Conservation (phyloP, 1,140 invertebrate species). For the Bathynomus jamesi region DNA sequence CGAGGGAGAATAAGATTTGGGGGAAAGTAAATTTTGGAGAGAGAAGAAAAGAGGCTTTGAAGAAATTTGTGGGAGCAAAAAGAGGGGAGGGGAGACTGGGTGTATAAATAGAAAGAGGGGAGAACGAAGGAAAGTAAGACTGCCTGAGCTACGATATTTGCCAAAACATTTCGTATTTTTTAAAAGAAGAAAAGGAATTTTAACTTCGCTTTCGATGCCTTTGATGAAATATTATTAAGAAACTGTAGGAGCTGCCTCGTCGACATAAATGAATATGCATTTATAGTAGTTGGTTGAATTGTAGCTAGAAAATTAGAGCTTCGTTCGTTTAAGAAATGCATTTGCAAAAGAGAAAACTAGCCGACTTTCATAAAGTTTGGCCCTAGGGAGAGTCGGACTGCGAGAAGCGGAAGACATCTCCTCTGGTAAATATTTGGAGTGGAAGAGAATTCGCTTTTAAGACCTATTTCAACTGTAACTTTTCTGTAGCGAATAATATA, state of each 20-base stretch:
- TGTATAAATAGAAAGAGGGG: background rate
- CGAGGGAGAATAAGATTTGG: background rate
- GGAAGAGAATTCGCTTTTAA: background rate
- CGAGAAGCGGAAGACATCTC: background rate
- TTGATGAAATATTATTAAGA: background rate
- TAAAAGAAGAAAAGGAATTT: background rate
- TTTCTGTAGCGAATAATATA: background rate
- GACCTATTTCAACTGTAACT: background rate
- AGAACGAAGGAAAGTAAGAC: background rate
- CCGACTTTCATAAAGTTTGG: background rate
- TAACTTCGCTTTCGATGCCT: background rate
- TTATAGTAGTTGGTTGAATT: background rate
- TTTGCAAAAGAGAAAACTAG: background rate
- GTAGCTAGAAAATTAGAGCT: background rate
- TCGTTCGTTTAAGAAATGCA: background rate
- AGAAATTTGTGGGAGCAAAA: background rate
- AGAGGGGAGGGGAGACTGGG: background rate
- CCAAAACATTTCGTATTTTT: background rate
- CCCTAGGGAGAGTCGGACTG: background rate
- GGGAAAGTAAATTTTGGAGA: background rate
- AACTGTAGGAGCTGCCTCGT: background rate
- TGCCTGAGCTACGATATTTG: background rate
- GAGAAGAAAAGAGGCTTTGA: background rate
- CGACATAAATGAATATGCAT: background rate
- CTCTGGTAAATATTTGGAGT: background rate